Evolutionary conservation across 1,140 invertebrate species (phyloP).

Genomic region (Coenobita brevimanus): DNA sequence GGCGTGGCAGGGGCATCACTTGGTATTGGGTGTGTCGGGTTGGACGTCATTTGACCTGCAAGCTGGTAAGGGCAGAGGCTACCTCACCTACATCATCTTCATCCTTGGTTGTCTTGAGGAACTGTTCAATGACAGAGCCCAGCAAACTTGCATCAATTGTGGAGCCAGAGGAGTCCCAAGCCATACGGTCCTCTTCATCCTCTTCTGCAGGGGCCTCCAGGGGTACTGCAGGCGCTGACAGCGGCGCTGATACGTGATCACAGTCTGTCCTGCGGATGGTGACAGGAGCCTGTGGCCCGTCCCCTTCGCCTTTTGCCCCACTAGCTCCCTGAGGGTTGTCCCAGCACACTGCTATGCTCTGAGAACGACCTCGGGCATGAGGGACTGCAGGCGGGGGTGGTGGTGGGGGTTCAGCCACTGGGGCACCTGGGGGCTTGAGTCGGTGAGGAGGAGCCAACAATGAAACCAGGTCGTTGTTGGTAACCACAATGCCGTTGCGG

Average conservation of each 20-base stretch:
- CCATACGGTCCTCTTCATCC: conserved; percentile 49
- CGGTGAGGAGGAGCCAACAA: conserved; percentile 46
- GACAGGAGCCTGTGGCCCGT: conserved; percentile 46
- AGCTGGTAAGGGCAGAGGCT: conserved; percentile 40
- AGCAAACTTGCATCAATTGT: conserved; percentile 55
- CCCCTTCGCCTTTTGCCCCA: neutral
- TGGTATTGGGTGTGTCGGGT: conserved; percentile 33
- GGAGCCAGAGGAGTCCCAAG: conserved; percentile 58
- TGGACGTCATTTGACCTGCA: conserved; percentile 69
- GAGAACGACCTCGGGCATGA: conserved; percentile 53
- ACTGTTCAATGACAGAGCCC: conserved; percentile 66
- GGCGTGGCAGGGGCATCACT: conserved; percentile 22
- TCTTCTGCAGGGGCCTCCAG: conserved; percentile 54
- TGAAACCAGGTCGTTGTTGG: conserved; percentile 52
- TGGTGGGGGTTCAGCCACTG: conserved; percentile 27
- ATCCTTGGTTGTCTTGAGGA: conserved; percentile 48
- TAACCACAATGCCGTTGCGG: conserved; percentile 62
- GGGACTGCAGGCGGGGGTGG: conserved; percentile 44
- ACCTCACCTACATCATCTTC: conserved; percentile 43
- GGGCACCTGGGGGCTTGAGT: conserved; percentile 53
- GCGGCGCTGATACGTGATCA: conserved; percentile 52
- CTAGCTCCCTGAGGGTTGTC: conserved; percentile 21
- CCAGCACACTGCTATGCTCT: conserved; percentile 65
- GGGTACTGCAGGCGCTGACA: neutral
- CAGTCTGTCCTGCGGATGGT: conserved; percentile 66